Evolutionary conservation across 2,888 invertebrate species (phyloP).

Genomic region (Cerceris ruficornis): DNA sequence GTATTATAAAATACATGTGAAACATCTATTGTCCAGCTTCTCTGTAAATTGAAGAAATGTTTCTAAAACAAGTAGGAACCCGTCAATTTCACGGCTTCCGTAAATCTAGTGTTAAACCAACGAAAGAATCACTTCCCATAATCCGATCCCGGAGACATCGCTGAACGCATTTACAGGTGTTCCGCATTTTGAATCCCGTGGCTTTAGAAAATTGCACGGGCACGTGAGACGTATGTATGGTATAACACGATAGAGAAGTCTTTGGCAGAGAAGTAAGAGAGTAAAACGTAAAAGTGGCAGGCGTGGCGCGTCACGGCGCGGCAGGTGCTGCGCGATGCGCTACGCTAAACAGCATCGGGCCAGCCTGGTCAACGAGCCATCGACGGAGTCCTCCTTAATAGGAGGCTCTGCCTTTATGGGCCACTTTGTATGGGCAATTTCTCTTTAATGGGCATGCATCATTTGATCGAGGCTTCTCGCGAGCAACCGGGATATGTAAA

Average conservation of each 20-base stretch:
- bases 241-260: background rate
- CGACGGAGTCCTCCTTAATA: conserved; percentile 69
- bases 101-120: too few relatives aligned
- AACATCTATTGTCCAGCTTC: too few relatives aligned
- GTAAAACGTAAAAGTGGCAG: conserved; percentile 23
- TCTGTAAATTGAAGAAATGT: too few relatives aligned
- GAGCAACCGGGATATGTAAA: conserved; percentile 43
- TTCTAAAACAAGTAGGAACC: too few relatives aligned
- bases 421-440: conserved; percentile 73
- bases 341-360: conserved; percentile 56
- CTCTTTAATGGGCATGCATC: conserved; percentile 70
- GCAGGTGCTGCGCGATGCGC: conserved; percentile 67
- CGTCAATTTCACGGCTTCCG: too few relatives aligned
- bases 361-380: conserved; percentile 57
- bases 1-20: too few relatives aligned
- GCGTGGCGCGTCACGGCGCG: conserved; percentile 54
- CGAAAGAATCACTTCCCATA: too few relatives aligned
- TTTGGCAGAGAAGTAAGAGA: too few relatives aligned
- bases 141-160: background rate
- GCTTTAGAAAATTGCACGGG: conserved; percentile 48
- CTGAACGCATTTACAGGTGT: conserved; percentile 26
- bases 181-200: conserved; percentile 31
- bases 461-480: conserved; percentile 61
- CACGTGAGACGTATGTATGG: conserved; percentile 31
- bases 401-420: conserved; percentile 71